Conservation (phyloP, 2,113 vertebrate genomes). For the Bambusicola thoracicus region DNA sequence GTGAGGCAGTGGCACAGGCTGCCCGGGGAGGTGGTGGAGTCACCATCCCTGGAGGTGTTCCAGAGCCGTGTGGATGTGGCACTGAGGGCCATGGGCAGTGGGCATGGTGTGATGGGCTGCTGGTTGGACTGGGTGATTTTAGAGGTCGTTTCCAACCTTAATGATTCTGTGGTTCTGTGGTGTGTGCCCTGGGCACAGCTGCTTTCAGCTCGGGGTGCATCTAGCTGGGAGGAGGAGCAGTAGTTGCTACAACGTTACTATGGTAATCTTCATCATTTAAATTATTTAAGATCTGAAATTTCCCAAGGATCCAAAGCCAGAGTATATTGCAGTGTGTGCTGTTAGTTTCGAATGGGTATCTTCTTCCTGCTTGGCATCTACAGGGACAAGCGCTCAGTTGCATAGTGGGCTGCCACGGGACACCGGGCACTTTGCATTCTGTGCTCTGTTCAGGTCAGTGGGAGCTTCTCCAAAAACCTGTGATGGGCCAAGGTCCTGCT, state of each 20-base stretch:
- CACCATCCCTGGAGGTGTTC: too few relatives aligned
- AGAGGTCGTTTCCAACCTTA: too few relatives aligned
- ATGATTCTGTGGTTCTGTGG: background rate
- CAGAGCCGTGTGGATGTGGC: too few relatives aligned
- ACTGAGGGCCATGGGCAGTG: too few relatives aligned
- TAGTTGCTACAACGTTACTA: background rate
- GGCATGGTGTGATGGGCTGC: too few relatives aligned
- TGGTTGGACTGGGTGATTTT: too few relatives aligned
- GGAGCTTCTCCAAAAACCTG: background rate
- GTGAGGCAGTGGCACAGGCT: too few relatives aligned
- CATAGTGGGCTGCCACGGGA: background rate
- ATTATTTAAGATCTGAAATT: background rate
- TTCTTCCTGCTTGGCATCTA: background rate
- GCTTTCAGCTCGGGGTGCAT: background rate
- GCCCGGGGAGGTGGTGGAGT: too few relatives aligned
- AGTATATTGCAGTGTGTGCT: background rate
- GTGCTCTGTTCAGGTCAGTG: background rate
- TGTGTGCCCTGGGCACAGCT: background rate
- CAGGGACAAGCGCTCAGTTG: fast-evolving
- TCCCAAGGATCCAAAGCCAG: background rate
- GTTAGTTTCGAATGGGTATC: fast-evolving
- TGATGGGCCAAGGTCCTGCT: background rate
- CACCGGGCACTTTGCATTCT: background rate
- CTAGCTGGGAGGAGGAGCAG: background rate
- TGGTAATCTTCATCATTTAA: background rate